phyloP scores from a whole-genome alignment of 2,797 vertebrate genomes.

The Lophius americanus region DNA sequence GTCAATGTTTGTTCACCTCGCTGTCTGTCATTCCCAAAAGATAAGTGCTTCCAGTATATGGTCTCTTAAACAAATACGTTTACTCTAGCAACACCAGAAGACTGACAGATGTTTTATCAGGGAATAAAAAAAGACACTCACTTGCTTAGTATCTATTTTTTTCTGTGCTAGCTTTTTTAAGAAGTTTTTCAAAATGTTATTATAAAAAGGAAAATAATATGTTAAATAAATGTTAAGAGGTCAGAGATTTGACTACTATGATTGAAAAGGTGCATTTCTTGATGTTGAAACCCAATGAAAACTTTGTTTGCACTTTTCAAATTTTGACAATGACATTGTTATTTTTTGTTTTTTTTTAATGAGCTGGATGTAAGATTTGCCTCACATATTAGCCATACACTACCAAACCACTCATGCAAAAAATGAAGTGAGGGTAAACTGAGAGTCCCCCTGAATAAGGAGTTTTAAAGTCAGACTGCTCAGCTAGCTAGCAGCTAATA shows the following conservation, averaged over 20 bases:
- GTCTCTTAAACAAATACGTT: slow-evolving; percentile 63
- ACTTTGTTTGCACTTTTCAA: slow-evolving; percentile 2
- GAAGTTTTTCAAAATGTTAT: slow-evolving; percentile 16
- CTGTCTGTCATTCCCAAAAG: slow-evolving; percentile 65
- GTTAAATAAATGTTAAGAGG: slow-evolving; percentile 14
- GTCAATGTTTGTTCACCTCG: slow-evolving; percentile 74
- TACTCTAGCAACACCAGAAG: slow-evolving; percentile 53
- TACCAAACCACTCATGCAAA: too few species aligned
- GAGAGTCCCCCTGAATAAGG: too few species aligned
- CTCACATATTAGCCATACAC: background rate
- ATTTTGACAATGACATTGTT: too few species aligned
- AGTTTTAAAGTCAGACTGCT: too few species aligned
- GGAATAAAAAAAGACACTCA: background rate
- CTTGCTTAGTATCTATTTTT: background rate
- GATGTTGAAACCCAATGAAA: slow-evolving; percentile 23
- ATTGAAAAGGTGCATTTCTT: background rate
- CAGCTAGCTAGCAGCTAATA: too few species aligned
- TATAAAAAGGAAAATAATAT: slow-evolving; percentile 3
- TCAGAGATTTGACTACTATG: slow-evolving; percentile 9
- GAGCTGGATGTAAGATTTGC: background rate
- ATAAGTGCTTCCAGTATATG: slow-evolving; percentile 47
- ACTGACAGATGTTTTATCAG: slow-evolving; percentile 63
- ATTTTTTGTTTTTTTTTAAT: slow-evolving; percentile 1
- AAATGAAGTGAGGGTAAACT: too few species aligned
- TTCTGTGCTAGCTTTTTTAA: background rate